Evolutionary conservation across 2,797 vertebrate species (phyloP).

Genomic region (Anguilla marmorata): DNA sequence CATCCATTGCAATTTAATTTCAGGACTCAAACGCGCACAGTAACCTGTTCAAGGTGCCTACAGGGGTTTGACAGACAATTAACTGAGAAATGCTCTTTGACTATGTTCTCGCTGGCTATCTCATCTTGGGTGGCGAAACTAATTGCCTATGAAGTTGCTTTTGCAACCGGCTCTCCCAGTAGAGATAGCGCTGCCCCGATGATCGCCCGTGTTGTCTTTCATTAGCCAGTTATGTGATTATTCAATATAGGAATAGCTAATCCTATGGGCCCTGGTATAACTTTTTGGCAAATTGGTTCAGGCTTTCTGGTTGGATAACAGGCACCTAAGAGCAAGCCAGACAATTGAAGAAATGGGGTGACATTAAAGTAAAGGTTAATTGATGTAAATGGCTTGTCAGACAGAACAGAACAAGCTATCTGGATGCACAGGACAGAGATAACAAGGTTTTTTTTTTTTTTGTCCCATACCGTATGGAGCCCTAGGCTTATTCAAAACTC

Average conservation of each 20-base stretch:
- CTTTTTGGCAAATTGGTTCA: conserved; percentile 29
- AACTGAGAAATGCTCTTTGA: conserved; percentile 26
- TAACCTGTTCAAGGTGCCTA: conserved; percentile 33
- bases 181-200: not conserved
- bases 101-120: conserved; percentile 18
- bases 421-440: conserved; percentile 31
- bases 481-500: conserved; percentile 19
- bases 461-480: conserved; percentile 23
- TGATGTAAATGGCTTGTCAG: conserved; percentile 49
- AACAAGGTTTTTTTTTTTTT: conserved; percentile 33
- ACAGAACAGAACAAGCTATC: conserved; percentile 30
- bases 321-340: conserved; percentile 21
- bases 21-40: not conserved
- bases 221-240: conserved; percentile 27
- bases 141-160: conserved; percentile 39
- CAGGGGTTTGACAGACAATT: conserved; percentile 35
- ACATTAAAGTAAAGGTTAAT: conserved; percentile 45
- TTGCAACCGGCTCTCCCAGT: conserved; percentile 6
- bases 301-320: conserved; percentile 28
- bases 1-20: conserved; percentile 8
- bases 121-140: conserved; percentile 17
- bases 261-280: conserved; percentile 27
- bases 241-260: conserved; percentile 36
- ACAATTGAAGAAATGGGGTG: conserved; percentile 30
- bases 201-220: not conserved